Evolutionary conservation across 2,113 vertebrate species (phyloP), one percentile per base, ranked within the genome.

Genomic region (Capricornis sumatraensis): DNA sequence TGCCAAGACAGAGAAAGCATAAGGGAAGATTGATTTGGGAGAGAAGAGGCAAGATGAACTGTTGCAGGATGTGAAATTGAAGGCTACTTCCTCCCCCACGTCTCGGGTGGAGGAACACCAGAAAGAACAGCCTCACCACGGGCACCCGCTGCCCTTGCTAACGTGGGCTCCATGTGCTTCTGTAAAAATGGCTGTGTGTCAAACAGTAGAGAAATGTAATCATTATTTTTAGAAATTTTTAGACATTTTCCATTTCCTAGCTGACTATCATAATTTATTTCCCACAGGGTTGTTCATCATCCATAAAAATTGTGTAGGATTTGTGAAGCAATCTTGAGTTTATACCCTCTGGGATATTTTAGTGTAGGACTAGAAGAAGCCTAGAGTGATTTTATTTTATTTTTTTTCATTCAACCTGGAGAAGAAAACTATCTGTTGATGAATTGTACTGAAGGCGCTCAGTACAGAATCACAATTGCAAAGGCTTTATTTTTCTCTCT

Each of bases 191-290:
- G 36, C 62, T 86, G 13, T 81, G 78, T 97, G 94, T 98, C 95
- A 95, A 91, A 91, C 55, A 81, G 52, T 27, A 27, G 47, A 96
- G 64, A 96, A 96, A 95, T 30, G 33, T 67, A 90, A 95, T 95
- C 89, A 97, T 90, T 95, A 95, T 87, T 96, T 95, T 93, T 87
- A 87, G 90, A 98, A 97, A 92, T 81, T 96, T 97, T 92, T 96
- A 90, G 88, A 64, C 84, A 67, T 91, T 97, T 97, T 95, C 92
- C 67, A 95, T 93, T 94, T 96, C 85, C 81, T 92, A 89, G 62
- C 83, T 93, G 86, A 96, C 89, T 79, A 92, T 96, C 92, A 96
- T 97, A 97, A 96, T 94, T 96, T 96, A 87, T 97, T 97, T 97
- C 90, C 52, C 50, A 94, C 21, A 92, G 78, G 45, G 89, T 64